These are phyloP conservation scores for Rhegmatorhina hoffmannsi DNA, from an alignment of 2,113 vertebrate species.

Conservation along the genomic window DNA sequence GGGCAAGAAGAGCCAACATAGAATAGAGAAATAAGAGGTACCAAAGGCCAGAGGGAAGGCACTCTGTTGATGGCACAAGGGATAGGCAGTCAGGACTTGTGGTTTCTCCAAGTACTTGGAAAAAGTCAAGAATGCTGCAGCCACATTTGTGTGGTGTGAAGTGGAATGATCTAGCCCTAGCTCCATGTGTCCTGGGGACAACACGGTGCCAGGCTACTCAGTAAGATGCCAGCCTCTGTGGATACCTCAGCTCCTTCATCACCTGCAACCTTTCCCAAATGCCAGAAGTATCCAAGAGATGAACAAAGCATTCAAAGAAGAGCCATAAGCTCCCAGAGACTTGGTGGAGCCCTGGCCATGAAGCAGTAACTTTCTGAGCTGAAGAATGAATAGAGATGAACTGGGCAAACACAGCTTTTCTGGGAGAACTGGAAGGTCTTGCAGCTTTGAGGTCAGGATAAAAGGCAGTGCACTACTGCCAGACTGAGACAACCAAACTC, in stretches of 20 bases:
- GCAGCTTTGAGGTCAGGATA: background rate
- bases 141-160: background rate
- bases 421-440: background rate
- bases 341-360: background rate
- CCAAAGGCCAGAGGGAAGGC: background rate
- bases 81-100: background rate
- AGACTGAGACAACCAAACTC: background rate
- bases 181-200: background rate
- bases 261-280: background rate
- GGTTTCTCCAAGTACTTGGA: background rate
- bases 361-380: background rate
- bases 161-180: background rate
- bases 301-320: background rate
- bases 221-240: background rate
- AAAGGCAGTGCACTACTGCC: background rate
- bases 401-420: background rate
- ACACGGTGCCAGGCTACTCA: fast-evolving
- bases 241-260: background rate
- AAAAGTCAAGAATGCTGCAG: background rate
- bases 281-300: background rate
- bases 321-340: background rate
- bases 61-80: background rate
- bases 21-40: background rate
- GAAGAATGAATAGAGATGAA: background rate
- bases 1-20: background rate